phyloP scores from a whole-genome alignment of 2,797 vertebrate species.

The Argentina silus region DNA sequence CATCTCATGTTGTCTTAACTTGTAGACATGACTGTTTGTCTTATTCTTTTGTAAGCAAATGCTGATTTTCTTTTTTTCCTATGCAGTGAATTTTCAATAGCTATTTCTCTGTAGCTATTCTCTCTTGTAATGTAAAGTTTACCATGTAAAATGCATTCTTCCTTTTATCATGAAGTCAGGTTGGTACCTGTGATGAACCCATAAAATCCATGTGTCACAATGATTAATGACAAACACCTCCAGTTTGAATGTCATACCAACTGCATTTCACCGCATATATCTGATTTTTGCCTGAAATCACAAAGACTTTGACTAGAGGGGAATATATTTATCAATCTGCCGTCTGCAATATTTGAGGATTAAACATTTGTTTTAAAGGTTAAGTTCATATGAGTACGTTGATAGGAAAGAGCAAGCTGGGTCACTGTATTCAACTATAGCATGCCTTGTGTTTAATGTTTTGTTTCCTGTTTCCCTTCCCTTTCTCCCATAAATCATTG shows the following conservation, averaged over 20 bases:
- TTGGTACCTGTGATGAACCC: constrained; percentile 7
- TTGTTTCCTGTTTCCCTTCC: neutral
- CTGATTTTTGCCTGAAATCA: neutral
- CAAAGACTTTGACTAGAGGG: neutral
- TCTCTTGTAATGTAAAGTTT: neutral
- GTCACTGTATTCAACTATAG: neutral
- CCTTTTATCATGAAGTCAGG: neutral
- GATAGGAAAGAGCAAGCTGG: neutral
- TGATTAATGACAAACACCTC: neutral
- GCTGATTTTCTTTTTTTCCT: too few species aligned
- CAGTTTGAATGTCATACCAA: neutral
- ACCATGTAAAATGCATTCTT: neutral
- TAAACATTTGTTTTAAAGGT: neutral
- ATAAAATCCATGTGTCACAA: constrained; percentile 1
- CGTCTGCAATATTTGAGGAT: neutral
- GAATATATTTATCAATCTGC: too few species aligned
- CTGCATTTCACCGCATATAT: neutral
- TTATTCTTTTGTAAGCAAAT: too few species aligned
- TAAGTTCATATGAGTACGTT: neutral
- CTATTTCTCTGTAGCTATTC: neutral
- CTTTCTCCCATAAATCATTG: neutral
- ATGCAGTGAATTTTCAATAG: too few species aligned
- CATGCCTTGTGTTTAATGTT: neutral
- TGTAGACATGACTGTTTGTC: too few species aligned
- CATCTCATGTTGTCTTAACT: too few species aligned